Evolutionary conservation across 2,113 vertebrate genomes (phyloP), one percentile per base, ranked within the genome.

Genomic region (Castor canadensis): DNA sequence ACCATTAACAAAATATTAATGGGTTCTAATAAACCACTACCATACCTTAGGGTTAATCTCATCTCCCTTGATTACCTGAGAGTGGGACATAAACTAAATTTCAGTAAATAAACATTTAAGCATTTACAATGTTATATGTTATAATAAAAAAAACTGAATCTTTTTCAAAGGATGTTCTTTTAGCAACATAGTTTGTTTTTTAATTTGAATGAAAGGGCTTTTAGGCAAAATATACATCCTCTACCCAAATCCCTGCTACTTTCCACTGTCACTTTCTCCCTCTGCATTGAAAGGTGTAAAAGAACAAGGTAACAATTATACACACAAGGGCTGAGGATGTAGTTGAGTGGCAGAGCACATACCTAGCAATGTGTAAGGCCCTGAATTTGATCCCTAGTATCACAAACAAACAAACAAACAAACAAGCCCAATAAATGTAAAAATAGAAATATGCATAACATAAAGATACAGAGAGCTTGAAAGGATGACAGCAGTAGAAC

Each of bases 1-100:
- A 76, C 35, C 87, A 89, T 15, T 94, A 86, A 85, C 47, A 80
- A 87, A 62, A 47, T 89, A 91, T 80, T 40, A 95, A 89, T 16
- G 9, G 11, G 15, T 71, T 75, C 52, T 75, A 95, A 47, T 52
- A 77, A 75, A 73, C 32, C n/a, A 81, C 54, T 93, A 77, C 73
- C 30, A 80, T 10, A 89, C 20, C 28, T 47, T 38, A 80, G 85
- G 26, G 38, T 15, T 35, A 82, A 9, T 88, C 30, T 92, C n/a
- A 90, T 83, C 67, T 82, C 75, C 30, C 49, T 52, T 89, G 81
- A 30, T 83, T 62, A 76, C 52, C 60, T 88, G 32, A 86, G 66
- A 22, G 9, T 76, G 92, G 58, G 43, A 93, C 76, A 95, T 56
- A 8, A 93, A 90, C 77, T 54, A 62, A 94, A 73, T 67, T 84